These are phyloP conservation scores for Chirona hameri DNA, from an alignment of 2,888 invertebrate species.

Conservation along the genomic window DNA sequence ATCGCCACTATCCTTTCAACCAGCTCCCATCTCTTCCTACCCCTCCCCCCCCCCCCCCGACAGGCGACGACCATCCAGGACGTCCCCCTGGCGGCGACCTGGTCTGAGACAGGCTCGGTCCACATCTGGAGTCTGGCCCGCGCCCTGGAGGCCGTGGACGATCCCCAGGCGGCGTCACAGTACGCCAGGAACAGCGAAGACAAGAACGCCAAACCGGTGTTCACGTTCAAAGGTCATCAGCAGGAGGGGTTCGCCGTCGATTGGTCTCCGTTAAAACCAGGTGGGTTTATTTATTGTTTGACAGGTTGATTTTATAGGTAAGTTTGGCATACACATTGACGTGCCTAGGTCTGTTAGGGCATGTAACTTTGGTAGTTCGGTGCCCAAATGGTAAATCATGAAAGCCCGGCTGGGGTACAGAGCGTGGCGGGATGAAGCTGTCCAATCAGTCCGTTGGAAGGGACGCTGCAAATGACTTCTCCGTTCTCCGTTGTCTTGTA, in stretches of 20 bases:
- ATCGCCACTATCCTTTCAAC: neutral
- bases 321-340: too few relatives aligned
- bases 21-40: neutral
- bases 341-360: too few relatives aligned
- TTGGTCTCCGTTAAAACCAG: slow-evolving; percentile 78
- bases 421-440: too few relatives aligned
- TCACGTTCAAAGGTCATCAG: slow-evolving; percentile 84
- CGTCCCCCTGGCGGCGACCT: slow-evolving; percentile 70
- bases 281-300: slow-evolving; percentile 46
- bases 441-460: too few relatives aligned
- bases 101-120: slow-evolving; percentile 93
- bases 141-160: slow-evolving; percentile 75
- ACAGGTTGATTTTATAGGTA: too few relatives aligned
- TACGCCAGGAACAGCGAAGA: slow-evolving; percentile 40
- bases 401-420: too few relatives aligned
- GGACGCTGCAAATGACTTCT: too few relatives aligned
- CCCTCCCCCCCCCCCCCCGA: slow-evolving; percentile 34
- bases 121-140: slow-evolving; percentile 85
- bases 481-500: too few relatives aligned
- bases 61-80: slow-evolving; percentile 45
- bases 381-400: too few relatives aligned
- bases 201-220: slow-evolving; percentile 60
- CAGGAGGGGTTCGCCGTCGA: slow-evolving; percentile 93
- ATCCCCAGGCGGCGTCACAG: slow-evolving; percentile 49
- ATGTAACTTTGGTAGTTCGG: too few relatives aligned